A percentile compares a stretch with the other conserved stretches of the same genome.
Evolutionary conservation across 2,797 vertebrate species (phyloP).

Genomic region (Chrysolophus pictus): DNA sequence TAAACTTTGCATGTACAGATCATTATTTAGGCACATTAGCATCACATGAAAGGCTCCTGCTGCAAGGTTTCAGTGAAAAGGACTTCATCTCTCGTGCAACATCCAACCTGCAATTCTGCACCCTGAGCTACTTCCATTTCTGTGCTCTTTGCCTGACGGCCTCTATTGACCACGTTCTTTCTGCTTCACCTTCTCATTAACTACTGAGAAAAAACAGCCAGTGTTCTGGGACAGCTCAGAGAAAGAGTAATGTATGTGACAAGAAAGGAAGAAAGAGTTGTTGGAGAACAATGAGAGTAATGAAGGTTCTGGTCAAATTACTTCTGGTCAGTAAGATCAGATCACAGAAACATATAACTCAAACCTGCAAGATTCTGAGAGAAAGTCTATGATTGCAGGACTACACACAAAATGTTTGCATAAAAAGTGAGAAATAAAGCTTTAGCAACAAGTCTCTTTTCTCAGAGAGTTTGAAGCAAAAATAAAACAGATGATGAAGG

Average conservation of each 20-base stretch:
- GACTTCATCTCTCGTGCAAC: background rate
- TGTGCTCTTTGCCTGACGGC: background rate
- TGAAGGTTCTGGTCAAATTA: background rate
- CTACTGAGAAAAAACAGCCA: background rate
- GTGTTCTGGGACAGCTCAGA: background rate
- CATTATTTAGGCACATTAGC: background rate
- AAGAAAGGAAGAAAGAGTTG: background rate
- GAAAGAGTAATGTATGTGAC: background rate
- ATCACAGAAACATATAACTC: background rate
- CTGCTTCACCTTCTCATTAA: background rate
- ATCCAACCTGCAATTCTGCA: background rate
- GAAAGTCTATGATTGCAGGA: background rate
- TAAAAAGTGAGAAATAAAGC: background rate
- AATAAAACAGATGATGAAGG: background rate
- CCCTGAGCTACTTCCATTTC: background rate
- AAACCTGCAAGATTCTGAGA: background rate
- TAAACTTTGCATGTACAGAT: background rate
- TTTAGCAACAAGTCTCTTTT: background rate
- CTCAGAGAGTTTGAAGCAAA: background rate
- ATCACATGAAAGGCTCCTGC: background rate
- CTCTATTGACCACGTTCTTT: background rate
- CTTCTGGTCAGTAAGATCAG: background rate
- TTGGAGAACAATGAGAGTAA: background rate
- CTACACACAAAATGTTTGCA: accelerated
- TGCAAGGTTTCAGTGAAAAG: background rate